These are phyloP conservation scores for Antedon mediterranea DNA, from an alignment of 53 echinoderm and acorn worm genomes.

Conservation along the genomic window DNA sequence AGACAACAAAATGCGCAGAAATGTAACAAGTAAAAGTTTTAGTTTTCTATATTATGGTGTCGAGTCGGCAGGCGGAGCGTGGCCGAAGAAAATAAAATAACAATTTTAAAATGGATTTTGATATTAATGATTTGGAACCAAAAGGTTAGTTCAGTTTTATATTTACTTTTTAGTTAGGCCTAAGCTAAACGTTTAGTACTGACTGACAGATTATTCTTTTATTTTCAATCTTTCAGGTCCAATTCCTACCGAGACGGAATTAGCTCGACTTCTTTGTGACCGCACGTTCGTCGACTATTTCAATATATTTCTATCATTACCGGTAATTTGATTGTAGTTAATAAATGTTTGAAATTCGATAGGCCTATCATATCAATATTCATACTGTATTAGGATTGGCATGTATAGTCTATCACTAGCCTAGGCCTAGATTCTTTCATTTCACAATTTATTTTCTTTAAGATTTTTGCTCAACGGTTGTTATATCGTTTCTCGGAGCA, in stretches of 20 bases:
- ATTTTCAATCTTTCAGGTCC: too few species aligned
- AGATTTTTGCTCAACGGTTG: constrained; percentile 90
- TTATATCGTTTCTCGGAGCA: constrained; percentile 71
- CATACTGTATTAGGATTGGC: too few species aligned
- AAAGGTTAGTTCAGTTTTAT: background rate
- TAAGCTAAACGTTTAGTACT: background rate
- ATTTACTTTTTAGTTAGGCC: background rate
- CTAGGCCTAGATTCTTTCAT: background rate
- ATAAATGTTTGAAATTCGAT: background rate
- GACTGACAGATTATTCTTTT: background rate
- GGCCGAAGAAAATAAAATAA: background rate
- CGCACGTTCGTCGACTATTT: constrained; percentile 88
- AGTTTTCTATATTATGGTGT: too few species aligned
- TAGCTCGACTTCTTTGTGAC: constrained; percentile 84
- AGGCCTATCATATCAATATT: background rate
- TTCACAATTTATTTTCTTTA: background rate
- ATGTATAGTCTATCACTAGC: too few species aligned
- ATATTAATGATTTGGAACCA: background rate
- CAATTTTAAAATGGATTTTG: background rate
- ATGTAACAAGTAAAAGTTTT: too few species aligned
- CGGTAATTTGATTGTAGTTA: constrained; percentile 35
- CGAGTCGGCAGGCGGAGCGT: too few species aligned
- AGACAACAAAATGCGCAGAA: too few species aligned
- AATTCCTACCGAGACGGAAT: constrained; percentile 77
- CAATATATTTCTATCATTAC: constrained; percentile 84